Base-by-base conservation (phyloP, 1,140 invertebrate genomes). In the Amyelois transitella region DNA sequence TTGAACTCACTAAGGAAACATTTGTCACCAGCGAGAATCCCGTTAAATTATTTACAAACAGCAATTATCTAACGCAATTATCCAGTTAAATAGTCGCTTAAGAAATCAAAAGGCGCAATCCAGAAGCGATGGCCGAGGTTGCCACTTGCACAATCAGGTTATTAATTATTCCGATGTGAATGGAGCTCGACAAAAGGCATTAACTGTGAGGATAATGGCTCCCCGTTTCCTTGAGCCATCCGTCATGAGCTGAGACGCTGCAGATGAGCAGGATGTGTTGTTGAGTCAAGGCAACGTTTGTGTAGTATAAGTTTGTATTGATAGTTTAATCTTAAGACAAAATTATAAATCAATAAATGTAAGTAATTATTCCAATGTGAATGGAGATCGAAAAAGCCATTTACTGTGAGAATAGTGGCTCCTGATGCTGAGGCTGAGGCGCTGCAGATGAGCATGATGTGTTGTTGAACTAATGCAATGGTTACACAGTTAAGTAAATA, bases 151-250 rank as follows among this genome's bases (percentile, higher is more conserved):
- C 69, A 64, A 68, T 65, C 64, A 50, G 45, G 64, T 68, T 75
- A 79, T 79, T 79, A 79, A 79, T 77, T 77, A 73, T 69, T 75
- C 70, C 55, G 32, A 55, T 67, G 62, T 77, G 69, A 77, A 77
- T 75, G 20, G 45, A 64, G 65, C 56, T 43, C 54, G 64, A 77
- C 72, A 77, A 75, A 77, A 75, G 73, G 64, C 69, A 74, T 76
- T 76, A 76, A 64, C 64, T 63, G 66, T 67, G 68, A 58, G 71
- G 73, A 77, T 80, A 80, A 77, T 77, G 64, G 70, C 62, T 61
- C 71, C 67, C 60, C 28, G 60, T 63, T 70, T 70, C 67, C 64
- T 65, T 53, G 58, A 67, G 48, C 56, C 22, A 12, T 57, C 50
- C 49, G 56, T 48, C 45, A 48, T 48, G 5, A 38, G 32, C 32